These are phyloP conservation scores for Capromys pilorides DNA, from an alignment of 2,797 vertebrate species.

Conservation along the genomic window DNA sequence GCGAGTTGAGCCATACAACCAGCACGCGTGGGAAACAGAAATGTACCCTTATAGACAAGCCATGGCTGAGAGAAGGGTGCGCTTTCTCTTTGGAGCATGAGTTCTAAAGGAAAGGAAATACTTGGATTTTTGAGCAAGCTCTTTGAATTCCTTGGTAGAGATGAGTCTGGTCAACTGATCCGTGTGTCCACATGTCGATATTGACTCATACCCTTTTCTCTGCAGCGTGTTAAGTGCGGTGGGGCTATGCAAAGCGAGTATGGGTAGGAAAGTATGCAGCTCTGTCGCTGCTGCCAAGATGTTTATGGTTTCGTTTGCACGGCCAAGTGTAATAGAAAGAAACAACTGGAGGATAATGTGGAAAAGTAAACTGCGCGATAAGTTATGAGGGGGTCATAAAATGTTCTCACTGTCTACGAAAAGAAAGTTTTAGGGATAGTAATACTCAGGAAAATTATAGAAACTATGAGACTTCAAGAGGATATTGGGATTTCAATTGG, in stretches of 20 bases:
- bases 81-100: neutral
- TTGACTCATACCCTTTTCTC: neutral
- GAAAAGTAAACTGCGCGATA: slow-evolving; percentile 23
- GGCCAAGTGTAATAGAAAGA: neutral
- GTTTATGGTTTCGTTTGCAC: neutral
- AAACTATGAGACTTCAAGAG: neutral
- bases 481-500: neutral
- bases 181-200: neutral
- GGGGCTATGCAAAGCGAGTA: neutral
- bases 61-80: neutral
- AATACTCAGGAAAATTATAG: neutral
- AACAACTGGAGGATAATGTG: neutral
- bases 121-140: neutral
- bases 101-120: neutral
- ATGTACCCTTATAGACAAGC: neutral
- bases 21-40: neutral
- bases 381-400: neutral
- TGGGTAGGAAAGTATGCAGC: neutral
- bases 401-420: neutral
- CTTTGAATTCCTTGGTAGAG: slow-evolving; percentile 1
- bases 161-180: neutral
- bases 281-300: neutral
- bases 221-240: neutral
- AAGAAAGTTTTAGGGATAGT: neutral
- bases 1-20: neutral